Base-by-base conservation (phyloP, 2,113 vertebrate genomes). In the Pyrgilauda ruficollis region DNA sequence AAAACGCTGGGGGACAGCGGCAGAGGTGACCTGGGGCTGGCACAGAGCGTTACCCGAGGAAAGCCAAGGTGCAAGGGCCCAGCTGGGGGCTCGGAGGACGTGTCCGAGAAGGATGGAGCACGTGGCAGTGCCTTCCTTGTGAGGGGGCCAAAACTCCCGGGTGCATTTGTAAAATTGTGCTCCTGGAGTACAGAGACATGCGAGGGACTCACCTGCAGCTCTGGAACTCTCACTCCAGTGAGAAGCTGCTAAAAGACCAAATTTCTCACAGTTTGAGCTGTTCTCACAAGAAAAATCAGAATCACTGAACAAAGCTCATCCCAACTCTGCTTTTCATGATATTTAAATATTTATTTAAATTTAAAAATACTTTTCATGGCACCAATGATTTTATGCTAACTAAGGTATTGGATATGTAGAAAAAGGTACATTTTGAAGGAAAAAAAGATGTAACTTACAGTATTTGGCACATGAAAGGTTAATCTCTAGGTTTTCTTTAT, bases 351-450 rank as follows among this genome's bases (percentile, higher is more conserved):
- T 98, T 98, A 98, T 98, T 98, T 98, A 90, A 96, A 53, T 98
- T 98, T 97, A 98, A 98, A 98, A 98, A 98, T 98, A 98, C 97
- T 98, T 96, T 77, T 97, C 97, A 98, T 98, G 98, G 98, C 97
- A 98, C 98, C 98, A 97, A 96, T 98, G 98, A 98, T 96, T 97
- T 98, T 97, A 97, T 97, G 98, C 97, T 98, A 97, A 96, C 97
- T 98, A 97, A 95, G 97, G 94, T 96, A 97, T 44, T 96, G 97
- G 87, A 82, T 97, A 97, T 97, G 97, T 98, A 98, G 97, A 98
- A 98, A 98, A 98, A 97, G 91, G 97, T 97, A 98, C 97, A 97
- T 95, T 97, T 97, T 75, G 92, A 97, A 97, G 97, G 97, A 97
- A 97, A 96, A 97, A 87, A 81, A 53, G 49, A 95, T 76, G 94